phyloP scores from a whole-genome alignment of 2,888 invertebrate species.

The Mimas tiliae region DNA sequence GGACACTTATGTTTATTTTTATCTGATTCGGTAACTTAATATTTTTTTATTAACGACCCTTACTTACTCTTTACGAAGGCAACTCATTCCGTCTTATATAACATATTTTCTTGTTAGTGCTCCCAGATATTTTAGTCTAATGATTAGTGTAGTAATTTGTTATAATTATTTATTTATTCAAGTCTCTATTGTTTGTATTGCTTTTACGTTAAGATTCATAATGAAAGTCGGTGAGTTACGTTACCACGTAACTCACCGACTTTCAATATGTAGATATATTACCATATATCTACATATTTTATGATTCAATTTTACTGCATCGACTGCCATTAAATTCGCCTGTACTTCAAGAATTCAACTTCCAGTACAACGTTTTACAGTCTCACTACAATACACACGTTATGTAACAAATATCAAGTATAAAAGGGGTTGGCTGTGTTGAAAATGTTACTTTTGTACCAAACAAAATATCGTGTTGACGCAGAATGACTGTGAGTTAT shows the following conservation, averaged over 20 bases:
- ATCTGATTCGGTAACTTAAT: no score
- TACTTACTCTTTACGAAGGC: no score
- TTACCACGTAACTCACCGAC: background rate
- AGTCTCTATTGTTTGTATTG: background rate
- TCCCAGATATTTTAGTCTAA: no score
- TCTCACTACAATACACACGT: slow-evolving; percentile 32
- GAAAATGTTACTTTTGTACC: slow-evolving; percentile 31
- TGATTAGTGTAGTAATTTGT: no score
- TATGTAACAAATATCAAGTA: slow-evolving; percentile 47
- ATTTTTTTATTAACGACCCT: no score
- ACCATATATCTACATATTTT: background rate
- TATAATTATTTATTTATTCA: no score
- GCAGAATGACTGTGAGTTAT: slow-evolving; percentile 41
- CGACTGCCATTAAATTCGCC: background rate
- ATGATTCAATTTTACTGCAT: slow-evolving; percentile 3
- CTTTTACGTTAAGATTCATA: background rate
- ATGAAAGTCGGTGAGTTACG: background rate
- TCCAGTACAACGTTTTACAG: background rate
- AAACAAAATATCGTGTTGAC: slow-evolving; percentile 17
- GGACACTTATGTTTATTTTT: no score
- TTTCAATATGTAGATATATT: background rate
- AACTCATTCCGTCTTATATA: no score
- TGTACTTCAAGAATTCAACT: background rate
- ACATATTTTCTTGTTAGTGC: no score
- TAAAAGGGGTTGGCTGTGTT: slow-evolving; percentile 47